These are phyloP conservation scores for Pegea sp. DNA, from an alignment of 23 tunicate species.

Conservation along the genomic window DNA sequence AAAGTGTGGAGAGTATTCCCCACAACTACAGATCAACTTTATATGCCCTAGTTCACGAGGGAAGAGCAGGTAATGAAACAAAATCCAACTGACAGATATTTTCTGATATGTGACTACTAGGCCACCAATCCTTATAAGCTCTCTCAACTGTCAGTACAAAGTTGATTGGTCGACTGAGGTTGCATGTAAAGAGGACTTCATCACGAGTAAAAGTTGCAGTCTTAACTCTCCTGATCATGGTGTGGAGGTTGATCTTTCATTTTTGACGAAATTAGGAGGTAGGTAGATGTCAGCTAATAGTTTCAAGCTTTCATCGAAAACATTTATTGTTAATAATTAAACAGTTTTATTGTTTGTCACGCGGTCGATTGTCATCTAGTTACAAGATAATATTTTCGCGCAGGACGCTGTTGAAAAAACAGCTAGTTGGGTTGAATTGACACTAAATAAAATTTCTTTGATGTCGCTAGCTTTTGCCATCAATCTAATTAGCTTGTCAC, in stretches of 20 bases:
- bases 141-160: conserved; percentile 47
- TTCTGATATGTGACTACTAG: conserved; percentile 3
- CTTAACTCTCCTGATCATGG: conserved; percentile 20
- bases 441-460: no score
- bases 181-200: conserved; percentile 27
- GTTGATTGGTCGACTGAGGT: conserved; percentile 83
- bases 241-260: conserved; percentile 39
- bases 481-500: no score
- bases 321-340: no score
- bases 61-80: not conserved
- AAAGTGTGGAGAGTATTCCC: not conserved
- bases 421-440: no score
- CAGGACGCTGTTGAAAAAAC: no score
- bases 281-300: no score
- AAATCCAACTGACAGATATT: not conserved
- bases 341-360: no score
- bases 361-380: no score
- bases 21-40: not conserved
- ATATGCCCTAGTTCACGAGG: not conserved
- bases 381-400: no score
- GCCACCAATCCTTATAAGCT: conserved; percentile 28
- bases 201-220: conserved; percentile 21
- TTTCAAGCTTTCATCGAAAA: no score
- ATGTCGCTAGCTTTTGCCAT: no score
- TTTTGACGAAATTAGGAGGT: no score